phyloP scores from a whole-genome alignment of 2,888 invertebrate genomes.

The Drosophila borealis region DNA sequence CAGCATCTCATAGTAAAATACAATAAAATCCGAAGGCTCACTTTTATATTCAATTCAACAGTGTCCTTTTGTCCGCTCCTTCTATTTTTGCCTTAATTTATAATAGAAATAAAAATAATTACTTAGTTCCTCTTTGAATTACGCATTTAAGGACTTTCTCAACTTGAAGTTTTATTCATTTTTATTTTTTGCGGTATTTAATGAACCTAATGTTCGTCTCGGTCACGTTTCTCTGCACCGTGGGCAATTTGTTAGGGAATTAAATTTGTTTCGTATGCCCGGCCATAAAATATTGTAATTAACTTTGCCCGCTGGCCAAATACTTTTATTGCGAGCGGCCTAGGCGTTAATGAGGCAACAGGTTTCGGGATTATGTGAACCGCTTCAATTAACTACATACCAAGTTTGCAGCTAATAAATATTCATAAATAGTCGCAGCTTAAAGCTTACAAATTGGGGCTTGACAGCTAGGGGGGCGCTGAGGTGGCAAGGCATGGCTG shows the following conservation, averaged over 20 bases:
- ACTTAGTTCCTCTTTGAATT: constrained; percentile 8
- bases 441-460: constrained; percentile 13
- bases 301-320: constrained; percentile 58
- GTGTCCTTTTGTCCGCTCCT: too few species aligned
- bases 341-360: constrained; percentile 70
- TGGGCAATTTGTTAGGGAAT: constrained; percentile 54
- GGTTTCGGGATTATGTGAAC: constrained; percentile 50
- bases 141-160: constrained; percentile 13
- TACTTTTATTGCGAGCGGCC: constrained; percentile 28
- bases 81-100: background rate
- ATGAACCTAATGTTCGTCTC: constrained; percentile 25
- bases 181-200: constrained; percentile 12
- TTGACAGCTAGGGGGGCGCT: too few species aligned
- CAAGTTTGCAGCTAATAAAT: constrained; percentile 66
- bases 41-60: background rate
- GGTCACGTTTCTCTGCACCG: constrained; percentile 42
- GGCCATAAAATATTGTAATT: constrained; percentile 70
- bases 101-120: background rate
- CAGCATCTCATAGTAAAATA: background rate
- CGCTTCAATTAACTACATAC: constrained; percentile 35
- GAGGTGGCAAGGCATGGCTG: background rate
- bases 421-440: constrained; percentile 60
- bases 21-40: background rate
- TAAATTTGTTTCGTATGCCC: constrained; percentile 41
- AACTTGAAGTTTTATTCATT: constrained; percentile 20